Base-by-base conservation (phyloP, 2,888 invertebrate species). In the Drosophila siamana region DNA sequence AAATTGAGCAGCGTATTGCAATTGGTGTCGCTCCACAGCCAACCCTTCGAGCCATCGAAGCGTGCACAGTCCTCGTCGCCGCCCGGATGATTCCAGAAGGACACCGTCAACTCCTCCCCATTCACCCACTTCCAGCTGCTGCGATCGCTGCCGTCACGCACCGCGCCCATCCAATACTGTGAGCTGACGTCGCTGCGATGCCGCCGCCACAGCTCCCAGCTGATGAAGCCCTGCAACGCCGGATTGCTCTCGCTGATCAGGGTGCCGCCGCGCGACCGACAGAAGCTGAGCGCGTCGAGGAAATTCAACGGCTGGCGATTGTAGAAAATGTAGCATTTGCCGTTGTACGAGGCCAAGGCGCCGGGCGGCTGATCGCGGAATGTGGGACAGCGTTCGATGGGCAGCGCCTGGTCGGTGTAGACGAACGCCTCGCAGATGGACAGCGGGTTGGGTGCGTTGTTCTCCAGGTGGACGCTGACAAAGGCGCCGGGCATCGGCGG, bases 401-500 rank as follows among this genome's bases (percentile, higher is more conserved):
- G 97, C 69, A 97, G 91, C 0, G 97, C 97, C 92, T 95, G 96
- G 92, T 98, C 98, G 0, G 98, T 98, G 89, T 98, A 98, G 13
- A 98, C 98, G 91, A 98, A 98, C 0, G 98, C 96, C 92, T 98
- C 98, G 91, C 98, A 98, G 9, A 98, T 96, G 0, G 97, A 97
- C 11, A 98, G 93, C 70, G 97, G 96, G 70, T 95, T 95, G 0
- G 96, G 94, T 0, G 93, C 90, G 0, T 95, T 94, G 0, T 95
- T 95, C 93, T 98, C 98, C 61, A 98, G 91, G 89, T 98, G 98
- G 0, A 98, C 97, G 80, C 97, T 97, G 70, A 98, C 98, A 91
- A 98, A 98, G 7, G 98, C 98, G 0, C 98, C 98, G 0, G 98
- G 97, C 97, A 98, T 98, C 0, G 98, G 98, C 1, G 98, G 98